These are phyloP conservation scores for Drosophila nr. medialis DNA, from an alignment of 2,888 invertebrate genomes.

Conservation along the genomic window DNA sequence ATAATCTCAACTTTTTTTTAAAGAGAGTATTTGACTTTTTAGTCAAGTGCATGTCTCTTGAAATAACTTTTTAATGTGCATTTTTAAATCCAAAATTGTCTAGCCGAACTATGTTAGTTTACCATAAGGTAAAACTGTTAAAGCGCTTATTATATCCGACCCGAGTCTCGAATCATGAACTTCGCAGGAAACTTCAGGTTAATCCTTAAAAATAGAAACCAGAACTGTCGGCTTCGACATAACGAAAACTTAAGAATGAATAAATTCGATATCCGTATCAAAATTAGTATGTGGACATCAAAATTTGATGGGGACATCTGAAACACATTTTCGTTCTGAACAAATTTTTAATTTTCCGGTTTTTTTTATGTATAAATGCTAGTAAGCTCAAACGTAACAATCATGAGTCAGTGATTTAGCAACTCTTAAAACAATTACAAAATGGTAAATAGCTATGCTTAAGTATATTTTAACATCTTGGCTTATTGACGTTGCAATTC, in stretches of 20 bases:
- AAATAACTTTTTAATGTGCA: not conserved
- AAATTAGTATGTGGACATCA: too few relatives aligned
- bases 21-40: not conserved
- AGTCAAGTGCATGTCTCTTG: not conserved
- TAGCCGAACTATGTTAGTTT: not conserved
- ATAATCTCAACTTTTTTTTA: not conserved
- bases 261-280: not conserved
- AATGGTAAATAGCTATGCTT: slow-evolving; percentile 31
- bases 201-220: too few relatives aligned
- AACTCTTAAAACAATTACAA: slow-evolving; percentile 39
- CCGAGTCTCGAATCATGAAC: not conserved
- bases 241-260: not conserved
- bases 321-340: not conserved
- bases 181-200: not conserved
- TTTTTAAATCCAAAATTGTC: not conserved
- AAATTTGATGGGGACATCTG: not conserved
- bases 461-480: slow-evolving; percentile 28
- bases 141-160: not conserved
- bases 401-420: too few relatives aligned
- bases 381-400: not conserved
- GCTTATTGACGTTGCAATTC: slow-evolving; percentile 41
- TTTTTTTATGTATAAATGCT: not conserved
- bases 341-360: not conserved
- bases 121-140: not conserved
- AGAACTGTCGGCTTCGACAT: too few relatives aligned